These are phyloP conservation scores for Metalampra italica DNA, from an alignment of 2,888 invertebrate genomes.

Conservation along the genomic window DNA sequence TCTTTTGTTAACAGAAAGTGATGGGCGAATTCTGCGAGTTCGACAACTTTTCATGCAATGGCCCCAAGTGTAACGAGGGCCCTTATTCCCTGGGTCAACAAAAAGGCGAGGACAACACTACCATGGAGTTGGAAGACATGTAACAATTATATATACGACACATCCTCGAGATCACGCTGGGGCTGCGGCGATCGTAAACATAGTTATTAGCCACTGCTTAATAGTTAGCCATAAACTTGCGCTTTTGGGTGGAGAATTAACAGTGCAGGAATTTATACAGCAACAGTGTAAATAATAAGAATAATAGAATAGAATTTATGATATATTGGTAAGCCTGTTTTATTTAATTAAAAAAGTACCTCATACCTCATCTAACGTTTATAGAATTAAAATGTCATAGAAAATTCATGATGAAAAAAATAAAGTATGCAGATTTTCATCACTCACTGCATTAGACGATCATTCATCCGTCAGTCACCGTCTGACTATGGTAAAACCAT, in stretches of 20 bases:
- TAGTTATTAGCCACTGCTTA: not conserved
- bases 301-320: too few relatives aligned
- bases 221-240: not conserved
- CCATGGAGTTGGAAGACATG: not conserved
- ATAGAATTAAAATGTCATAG: too few relatives aligned
- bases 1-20: conserved; percentile 40
- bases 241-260: not conserved
- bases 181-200: not conserved
- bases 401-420: too few relatives aligned
- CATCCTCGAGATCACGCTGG: not conserved
- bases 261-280: not conserved
- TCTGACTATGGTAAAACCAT: too few relatives aligned
- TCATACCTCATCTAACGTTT: too few relatives aligned
- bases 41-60: conserved; percentile 67
- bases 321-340: too few relatives aligned
- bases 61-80: conserved; percentile 61
- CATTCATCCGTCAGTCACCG: too few relatives aligned
- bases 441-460: too few relatives aligned
- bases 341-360: too few relatives aligned
- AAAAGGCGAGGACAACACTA: not conserved
- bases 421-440: too few relatives aligned
- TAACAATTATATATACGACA: not conserved
- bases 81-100: conserved; percentile 41
- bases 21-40: conserved; percentile 67
- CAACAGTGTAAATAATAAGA: too few relatives aligned